Base-by-base conservation (phyloP, 2,113 vertebrate genomes). In the Embiotoca jacksoni region DNA sequence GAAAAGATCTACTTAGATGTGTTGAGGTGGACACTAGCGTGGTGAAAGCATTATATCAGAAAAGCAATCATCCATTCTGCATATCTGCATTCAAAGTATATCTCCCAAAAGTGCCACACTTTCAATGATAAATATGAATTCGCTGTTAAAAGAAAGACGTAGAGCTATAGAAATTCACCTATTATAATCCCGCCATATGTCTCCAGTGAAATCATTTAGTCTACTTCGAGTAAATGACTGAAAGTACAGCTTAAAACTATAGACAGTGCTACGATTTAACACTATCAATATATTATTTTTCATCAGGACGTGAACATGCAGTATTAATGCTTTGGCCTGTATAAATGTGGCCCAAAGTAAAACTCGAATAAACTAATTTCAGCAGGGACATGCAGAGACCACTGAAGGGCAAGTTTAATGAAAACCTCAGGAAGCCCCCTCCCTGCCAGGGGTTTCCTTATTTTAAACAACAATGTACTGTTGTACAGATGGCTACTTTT, bases 21-120 rank as follows among this genome's bases (percentile, higher is more conserved):
- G 33, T 69, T 8, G 23, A 62, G 53, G 39, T 82, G 60, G 14
- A 14, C 58, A 36, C 65, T 50, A 56, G 13, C 49, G 53, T 47
- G 30, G 54, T 52, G 50, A 47, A 76, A 61, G 49, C 33, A 65
- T 47, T 44, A 66, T 71, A 52, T 53, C 35, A 53, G 14, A 65
- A 50, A 55, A 78, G 53, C 31, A 67, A 60, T 37, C 2, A 49
- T 47, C 52, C 56, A 35, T 72, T 72, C 15, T 66, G 10, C 4
- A 58, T 39, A 81, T 80, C 35, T 71, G 44, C 63, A 32, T 30
- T 60, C 54, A 64, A 49, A 60, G 75, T 68, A 56, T 72, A 82
- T 56, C 13, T 11, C 7, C 60, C 0, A 6, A 60, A 69, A 59
- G 44, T 35, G 41, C 36, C 36, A 46, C 23, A 37, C 16, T 67